phyloP scores from a whole-genome alignment of 2,888 invertebrate species.

The Calliphora vomitoria region DNA sequence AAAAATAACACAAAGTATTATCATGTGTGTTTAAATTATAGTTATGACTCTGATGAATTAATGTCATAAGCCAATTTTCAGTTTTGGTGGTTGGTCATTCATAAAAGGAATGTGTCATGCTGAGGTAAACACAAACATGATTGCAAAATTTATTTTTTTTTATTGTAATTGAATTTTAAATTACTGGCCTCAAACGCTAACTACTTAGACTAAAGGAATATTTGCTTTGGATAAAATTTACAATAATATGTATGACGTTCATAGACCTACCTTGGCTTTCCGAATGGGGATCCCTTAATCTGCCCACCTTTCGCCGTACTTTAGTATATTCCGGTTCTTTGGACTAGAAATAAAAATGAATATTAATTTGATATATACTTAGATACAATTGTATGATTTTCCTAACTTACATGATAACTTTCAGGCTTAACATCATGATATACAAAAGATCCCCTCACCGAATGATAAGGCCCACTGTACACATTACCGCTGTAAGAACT shows the following conservation, averaged over 20 bases:
- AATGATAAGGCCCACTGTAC: constrained; percentile 94
- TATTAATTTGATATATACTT: constrained; percentile 4
- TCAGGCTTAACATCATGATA: constrained; percentile 93
- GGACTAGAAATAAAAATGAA: constrained; percentile 76
- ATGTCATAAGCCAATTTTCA: constrained; percentile 64
- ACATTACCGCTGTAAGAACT: constrained; percentile 96
- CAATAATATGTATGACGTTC: constrained; percentile 63
- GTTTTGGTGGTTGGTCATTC: constrained; percentile 49
- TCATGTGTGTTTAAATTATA: constrained; percentile 32
- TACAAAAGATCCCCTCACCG: constrained; percentile 93
- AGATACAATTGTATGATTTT: not conserved
- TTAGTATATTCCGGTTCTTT: constrained; percentile 94
- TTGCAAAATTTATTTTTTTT: constrained; percentile 22
- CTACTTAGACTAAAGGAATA: constrained; percentile 64
- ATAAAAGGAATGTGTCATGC: constrained; percentile 60
- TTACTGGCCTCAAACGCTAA: constrained; percentile 60
- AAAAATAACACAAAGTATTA: constrained; percentile 13
- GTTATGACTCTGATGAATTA: constrained; percentile 67
- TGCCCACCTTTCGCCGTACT: constrained; percentile 92
- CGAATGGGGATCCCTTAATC: constrained; percentile 91
- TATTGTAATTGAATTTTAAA: constrained; percentile 5
- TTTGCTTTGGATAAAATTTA: constrained; percentile 45
- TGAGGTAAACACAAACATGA: constrained; percentile 46
- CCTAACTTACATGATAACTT: constrained; percentile 82
- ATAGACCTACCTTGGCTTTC: constrained; percentile 90